phyloP scores from a whole-genome alignment of 2,113 vertebrate species.

The Chionomys nivalis region DNA sequence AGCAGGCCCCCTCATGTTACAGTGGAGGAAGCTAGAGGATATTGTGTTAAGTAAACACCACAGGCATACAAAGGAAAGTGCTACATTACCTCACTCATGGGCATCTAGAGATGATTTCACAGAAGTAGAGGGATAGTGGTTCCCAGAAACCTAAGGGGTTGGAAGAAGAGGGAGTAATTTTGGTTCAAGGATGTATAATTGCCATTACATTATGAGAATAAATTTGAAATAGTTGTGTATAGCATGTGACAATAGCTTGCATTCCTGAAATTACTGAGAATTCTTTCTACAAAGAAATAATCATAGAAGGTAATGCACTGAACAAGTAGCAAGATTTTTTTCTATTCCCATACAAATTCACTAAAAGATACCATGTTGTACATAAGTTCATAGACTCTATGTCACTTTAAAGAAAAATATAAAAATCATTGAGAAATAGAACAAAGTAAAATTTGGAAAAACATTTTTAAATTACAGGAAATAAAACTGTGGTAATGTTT shows the following conservation, averaged over 20 bases:
- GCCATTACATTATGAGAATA: background rate
- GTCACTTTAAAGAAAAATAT: background rate
- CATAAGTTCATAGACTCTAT: background rate
- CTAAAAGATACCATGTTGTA: background rate
- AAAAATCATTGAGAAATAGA: background rate
- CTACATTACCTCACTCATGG: background rate
- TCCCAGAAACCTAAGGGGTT: background rate
- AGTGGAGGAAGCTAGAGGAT: background rate
- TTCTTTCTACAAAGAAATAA: background rate
- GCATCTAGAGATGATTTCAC: background rate
- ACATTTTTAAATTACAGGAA: constrained; percentile 38
- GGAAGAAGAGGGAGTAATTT: background rate
- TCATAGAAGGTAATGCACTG: background rate
- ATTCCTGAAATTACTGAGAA: background rate
- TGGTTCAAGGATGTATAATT: background rate
- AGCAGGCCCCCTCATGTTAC: too few species aligned
- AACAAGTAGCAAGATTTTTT: background rate
- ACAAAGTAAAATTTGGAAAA: background rate
- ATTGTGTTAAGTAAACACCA: background rate
- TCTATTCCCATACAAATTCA: background rate
- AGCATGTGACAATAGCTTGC: background rate
- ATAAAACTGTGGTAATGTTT: constrained; percentile 36
- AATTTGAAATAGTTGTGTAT: background rate
- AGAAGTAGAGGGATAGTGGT: background rate
- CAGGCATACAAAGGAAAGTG: background rate